Conservation (phyloP, 2,113 vertebrate genomes). For the Syngnathus floridae region DNA sequence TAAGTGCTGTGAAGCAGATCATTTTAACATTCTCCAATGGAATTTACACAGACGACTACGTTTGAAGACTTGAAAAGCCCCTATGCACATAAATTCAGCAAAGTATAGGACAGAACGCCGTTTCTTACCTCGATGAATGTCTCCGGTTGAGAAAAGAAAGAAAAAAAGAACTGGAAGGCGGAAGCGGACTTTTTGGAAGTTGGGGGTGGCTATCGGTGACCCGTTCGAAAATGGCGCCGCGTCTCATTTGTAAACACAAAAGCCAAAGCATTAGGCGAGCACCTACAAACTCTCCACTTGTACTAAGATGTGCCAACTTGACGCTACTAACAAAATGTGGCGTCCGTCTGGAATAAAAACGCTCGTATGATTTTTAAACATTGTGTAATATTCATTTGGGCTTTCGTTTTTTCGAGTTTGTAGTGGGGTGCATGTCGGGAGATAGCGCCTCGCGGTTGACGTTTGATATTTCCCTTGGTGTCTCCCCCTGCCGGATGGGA, state of each 20-base stretch:
- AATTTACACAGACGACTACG: no score
- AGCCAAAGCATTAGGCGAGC: conserved; percentile 16
- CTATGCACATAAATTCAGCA: not conserved
- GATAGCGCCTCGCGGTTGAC: conserved; percentile 44
- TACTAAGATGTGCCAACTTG: conserved; percentile 33
- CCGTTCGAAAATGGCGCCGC: conserved; percentile 72
- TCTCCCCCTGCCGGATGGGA: conserved; percentile 25
- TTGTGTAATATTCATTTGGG: conserved; percentile 52
- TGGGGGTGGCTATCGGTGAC: conserved; percentile 36
- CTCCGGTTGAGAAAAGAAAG: conserved; percentile 12
- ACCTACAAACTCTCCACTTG: conserved; percentile 17
- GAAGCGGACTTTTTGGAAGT: conserved; percentile 20
- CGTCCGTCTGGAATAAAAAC: conserved; percentile 22
- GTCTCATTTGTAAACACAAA: conserved; percentile 42
- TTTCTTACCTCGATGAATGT: conserved; percentile 46
- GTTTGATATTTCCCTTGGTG: conserved; percentile 54
- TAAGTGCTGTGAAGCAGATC: not conserved
- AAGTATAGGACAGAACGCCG: not conserved
- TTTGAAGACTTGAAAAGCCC: not conserved
- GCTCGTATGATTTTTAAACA: conserved; percentile 59
- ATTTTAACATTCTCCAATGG: no score
- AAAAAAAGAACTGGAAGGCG: conserved; percentile 36
- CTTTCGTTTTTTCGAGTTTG: conserved; percentile 44
- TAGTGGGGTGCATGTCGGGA: conserved; percentile 59
- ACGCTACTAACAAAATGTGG: conserved; percentile 6